Conservation (phyloP, 2,797 vertebrate genomes). For the Poliocrania exsul region DNA sequence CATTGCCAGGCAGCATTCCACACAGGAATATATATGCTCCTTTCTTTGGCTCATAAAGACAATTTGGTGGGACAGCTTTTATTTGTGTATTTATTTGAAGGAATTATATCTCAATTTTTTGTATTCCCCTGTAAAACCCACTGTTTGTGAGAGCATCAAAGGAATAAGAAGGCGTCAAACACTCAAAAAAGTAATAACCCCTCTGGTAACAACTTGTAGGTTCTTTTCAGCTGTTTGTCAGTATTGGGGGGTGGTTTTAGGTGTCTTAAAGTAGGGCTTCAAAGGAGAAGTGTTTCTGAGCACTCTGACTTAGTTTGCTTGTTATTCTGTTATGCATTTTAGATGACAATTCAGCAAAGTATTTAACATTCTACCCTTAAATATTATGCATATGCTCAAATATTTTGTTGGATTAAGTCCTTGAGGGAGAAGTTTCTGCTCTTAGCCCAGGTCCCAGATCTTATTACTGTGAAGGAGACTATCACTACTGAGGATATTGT, state of each 20-base stretch:
- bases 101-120: background rate
- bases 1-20: background rate
- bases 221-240: background rate
- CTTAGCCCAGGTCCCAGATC: background rate
- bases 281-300: background rate
- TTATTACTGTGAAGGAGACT: background rate
- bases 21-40: background rate
- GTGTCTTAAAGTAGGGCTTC: background rate
- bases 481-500: background rate
- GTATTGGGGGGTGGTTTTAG: background rate
- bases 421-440: background rate
- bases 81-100: background rate
- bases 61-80: background rate
- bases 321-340: background rate
- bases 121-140: background rate
- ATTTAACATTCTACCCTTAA: background rate
- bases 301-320: background rate
- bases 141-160: background rate
- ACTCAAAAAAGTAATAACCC: background rate
- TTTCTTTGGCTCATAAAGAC: background rate
- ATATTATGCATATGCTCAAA: background rate
- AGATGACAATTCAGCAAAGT: background rate
- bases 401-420: background rate
- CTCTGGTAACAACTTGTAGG: background rate
- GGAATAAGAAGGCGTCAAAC: background rate